A percentile compares a stretch with the other conserved stretches of the same genome.
These are phyloP conservation scores for Smutsia temminckii DNA, from an alignment of 2,797 vertebrate genomes.

Conservation along the genomic window DNA sequence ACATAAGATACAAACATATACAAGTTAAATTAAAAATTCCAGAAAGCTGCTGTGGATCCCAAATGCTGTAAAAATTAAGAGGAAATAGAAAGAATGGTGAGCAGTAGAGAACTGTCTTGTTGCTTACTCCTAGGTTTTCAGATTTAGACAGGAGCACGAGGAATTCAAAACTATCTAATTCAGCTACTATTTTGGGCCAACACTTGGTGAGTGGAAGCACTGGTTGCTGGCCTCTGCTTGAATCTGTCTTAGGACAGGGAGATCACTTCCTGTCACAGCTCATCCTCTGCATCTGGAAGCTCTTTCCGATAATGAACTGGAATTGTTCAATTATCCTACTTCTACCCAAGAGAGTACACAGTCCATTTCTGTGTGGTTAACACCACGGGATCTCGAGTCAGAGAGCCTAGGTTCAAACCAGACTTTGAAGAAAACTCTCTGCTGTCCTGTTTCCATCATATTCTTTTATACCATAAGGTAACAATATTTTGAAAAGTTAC, in stretches of 20 bases:
- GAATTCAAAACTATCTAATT: background rate
- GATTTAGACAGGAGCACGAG: background rate
- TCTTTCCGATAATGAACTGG: background rate
- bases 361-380: background rate
- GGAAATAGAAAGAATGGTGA: background rate
- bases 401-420: background rate
- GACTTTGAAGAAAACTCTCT: background rate
- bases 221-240: background rate
- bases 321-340: background rate
- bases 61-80: background rate
- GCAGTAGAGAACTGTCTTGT: accelerated
- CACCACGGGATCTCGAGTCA: background rate
- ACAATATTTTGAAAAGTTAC: background rate
- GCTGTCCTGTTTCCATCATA: background rate
- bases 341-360: background rate
- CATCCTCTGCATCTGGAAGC: background rate
- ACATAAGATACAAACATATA: background rate
- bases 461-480: background rate
- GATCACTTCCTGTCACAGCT: background rate
- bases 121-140: background rate
- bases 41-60: too few relatives aligned
- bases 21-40: background rate
- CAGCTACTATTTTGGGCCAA: background rate
- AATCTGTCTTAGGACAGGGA: background rate
- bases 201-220: background rate